These are phyloP conservation scores for Pampusana beccarii DNA, from an alignment of 2,113 vertebrate genomes.

Conservation along the genomic window DNA sequence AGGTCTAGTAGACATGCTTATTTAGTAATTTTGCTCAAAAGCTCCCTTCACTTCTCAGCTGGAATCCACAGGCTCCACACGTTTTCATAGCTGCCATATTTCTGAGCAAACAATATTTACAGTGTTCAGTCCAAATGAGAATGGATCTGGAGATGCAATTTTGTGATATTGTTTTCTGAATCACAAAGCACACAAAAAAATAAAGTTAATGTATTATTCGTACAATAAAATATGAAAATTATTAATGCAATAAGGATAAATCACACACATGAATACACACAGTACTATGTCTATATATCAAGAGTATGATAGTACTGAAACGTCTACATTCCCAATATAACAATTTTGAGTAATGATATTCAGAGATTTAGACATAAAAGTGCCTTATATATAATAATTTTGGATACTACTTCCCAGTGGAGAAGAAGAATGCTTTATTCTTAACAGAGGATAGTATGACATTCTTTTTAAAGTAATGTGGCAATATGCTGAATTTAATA, in stretches of 20 bases:
- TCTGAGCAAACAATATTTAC: background rate
- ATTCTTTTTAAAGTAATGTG: slow-evolving; percentile 2
- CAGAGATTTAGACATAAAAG: background rate
- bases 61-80: background rate
- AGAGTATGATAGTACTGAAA: background rate
- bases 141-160: background rate
- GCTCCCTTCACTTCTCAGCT: background rate
- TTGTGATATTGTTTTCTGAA: slow-evolving; percentile 20
- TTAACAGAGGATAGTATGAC: background rate
- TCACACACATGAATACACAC: background rate
- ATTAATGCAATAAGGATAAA: background rate
- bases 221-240: background rate
- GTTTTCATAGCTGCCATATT: background rate
- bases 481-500: background rate
- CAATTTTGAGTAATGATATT: background rate
- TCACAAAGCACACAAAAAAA: background rate
- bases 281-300: background rate
- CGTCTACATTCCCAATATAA: background rate
- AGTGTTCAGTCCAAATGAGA: slow-evolving; percentile 1
- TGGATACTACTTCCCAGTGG: background rate
- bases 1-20: background rate
- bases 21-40: background rate
- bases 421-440: background rate
- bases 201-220: slow-evolving; percentile 2
- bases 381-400: background rate